These are phyloP conservation scores for Callinectes sapidus DNA, from an alignment of 2,888 invertebrate genomes.

Conservation along the genomic window DNA sequence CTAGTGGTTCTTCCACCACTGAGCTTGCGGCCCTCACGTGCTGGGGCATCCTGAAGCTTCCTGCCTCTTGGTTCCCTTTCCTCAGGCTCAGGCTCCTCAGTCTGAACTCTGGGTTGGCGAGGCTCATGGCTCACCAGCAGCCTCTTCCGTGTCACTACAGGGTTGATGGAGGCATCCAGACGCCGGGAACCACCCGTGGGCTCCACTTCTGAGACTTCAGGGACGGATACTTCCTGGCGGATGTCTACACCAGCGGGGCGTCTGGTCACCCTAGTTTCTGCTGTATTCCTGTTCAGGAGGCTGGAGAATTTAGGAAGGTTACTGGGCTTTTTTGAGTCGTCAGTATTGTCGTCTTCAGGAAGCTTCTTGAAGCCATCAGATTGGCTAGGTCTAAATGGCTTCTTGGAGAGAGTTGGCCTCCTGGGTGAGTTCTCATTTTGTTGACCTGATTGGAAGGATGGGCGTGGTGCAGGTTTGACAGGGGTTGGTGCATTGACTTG, in stretches of 20 bases:
- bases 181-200: neutral
- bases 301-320: conserved; percentile 15
- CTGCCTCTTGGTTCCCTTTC: neutral
- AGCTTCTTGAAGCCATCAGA: conserved; percentile 21
- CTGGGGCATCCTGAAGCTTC: neutral
- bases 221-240: neutral
- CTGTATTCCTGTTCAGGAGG: conserved; percentile 30
- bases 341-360: neutral
- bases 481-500: neutral
- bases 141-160: neutral
- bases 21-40: neutral
- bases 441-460: neutral
- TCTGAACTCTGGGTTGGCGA: neutral
- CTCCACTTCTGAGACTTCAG: neutral
- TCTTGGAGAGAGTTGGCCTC: conserved; percentile 1
- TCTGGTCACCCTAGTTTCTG: neutral
- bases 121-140: neutral
- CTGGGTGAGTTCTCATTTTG: neutral
- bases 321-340: conserved; percentile 15
- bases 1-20: neutral
- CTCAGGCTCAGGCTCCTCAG: neutral
- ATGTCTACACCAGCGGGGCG: neutral
- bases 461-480: neutral
- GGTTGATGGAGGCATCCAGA: conserved; percentile 20
- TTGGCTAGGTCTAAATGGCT: neutral